Evolutionary conservation across 2,113 vertebrate species (phyloP).

Genomic region (Elephantulus edwardii): DNA sequence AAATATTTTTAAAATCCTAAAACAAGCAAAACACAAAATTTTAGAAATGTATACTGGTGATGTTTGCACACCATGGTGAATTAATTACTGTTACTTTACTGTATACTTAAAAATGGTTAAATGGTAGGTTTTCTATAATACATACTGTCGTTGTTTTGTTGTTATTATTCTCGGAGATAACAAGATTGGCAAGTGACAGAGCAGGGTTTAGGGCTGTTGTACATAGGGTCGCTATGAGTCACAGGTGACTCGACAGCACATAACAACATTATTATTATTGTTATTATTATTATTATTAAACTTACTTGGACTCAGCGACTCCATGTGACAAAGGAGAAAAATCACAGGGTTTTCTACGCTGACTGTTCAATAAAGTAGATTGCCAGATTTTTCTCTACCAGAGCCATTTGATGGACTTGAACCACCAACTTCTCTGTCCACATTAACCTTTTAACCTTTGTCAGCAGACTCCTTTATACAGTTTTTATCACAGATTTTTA

Average conservation of each 20-base stretch:
- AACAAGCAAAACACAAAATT: not conserved
- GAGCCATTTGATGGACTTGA: not conserved
- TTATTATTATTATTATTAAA: not conserved
- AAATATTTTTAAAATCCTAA: not conserved
- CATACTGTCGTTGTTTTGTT: no score
- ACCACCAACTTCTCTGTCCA: no score
- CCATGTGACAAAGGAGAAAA: not conserved
- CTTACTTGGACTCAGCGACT: not conserved
- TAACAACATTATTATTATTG: no score
- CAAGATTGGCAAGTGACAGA: no score
- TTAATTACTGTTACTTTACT: not conserved
- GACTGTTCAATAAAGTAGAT: not conserved
- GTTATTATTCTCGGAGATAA: no score
- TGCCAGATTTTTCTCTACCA: not conserved
- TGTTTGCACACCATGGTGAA: not conserved
- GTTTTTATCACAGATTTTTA: not conserved
- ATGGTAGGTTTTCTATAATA: not conserved
- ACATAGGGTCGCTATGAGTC: no score
- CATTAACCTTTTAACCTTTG: not conserved
- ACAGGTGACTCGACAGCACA: no score
- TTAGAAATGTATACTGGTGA: not conserved
- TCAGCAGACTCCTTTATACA: not conserved
- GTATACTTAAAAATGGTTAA: not conserved
- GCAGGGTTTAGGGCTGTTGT: no score
- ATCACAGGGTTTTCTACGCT: not conserved